Evolutionary conservation across 2,888 invertebrate species (phyloP), one percentile per base, ranked within the genome.

Genomic region (Germaria angustata): DNA sequence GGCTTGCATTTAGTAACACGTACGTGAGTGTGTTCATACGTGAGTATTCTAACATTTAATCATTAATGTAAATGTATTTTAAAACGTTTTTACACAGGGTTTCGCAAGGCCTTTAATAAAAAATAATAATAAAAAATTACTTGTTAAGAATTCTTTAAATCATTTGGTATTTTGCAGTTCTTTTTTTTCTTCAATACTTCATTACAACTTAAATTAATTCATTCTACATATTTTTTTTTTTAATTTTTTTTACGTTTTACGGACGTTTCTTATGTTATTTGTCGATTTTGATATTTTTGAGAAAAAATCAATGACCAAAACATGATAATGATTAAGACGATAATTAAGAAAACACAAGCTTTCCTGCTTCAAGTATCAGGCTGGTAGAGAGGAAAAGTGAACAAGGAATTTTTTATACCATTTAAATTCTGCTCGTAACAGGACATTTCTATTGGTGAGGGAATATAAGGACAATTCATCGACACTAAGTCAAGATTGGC

Each of bases 31-130:
- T 39, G 36, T 13, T 28, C 11, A 11, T 49, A 49, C 9, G 7
- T 5, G 22, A 5, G n/a, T 51, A 3, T 55, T 17, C 20, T 36
- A 39, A 41, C 17, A n/a, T 6, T 36, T 17, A 44, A 11, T 44
- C 8, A 17, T 46, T 44, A 57, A 32, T 71, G 34, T 34, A 57
- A 51, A 32, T 49, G 5, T 22, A 6, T 41, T 53, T 61, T 51
- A 24, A 39, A n/a, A 5, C 6, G 28, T 75, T 44, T 75, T 44
- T 41, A 68, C 20, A 28, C 71, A 49, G 72, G 51, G 63, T 75
- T 80, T 77, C 53, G 39, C 76, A 80, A 81, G 81, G 71, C 81
- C 76, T 77, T 77, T 71, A 34, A 9, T 17, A 22, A n/a, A n/a
- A n/a, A n/a, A n/a, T 71, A 34, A 9, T 17, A 32, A 32, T 20